These are phyloP conservation scores for Incurvaria masculella DNA, from an alignment of 2,888 invertebrate genomes.

Conservation along the genomic window DNA sequence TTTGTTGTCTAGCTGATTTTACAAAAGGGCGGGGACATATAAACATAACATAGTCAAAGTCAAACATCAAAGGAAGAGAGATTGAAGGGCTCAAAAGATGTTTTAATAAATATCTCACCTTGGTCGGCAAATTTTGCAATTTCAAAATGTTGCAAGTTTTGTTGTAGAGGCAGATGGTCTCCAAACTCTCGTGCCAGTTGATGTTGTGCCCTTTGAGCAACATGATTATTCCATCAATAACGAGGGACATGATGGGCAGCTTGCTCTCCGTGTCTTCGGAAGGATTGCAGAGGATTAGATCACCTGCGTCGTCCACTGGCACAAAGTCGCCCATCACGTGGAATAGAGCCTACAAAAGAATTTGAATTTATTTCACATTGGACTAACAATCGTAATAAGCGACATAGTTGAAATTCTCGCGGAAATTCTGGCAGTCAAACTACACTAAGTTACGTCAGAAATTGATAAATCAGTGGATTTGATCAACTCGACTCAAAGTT, in stretches of 20 bases:
- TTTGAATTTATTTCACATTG: too few species aligned
- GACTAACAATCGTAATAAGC: too few species aligned
- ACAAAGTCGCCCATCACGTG: conserved; percentile 23
- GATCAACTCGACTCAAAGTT: too few species aligned
- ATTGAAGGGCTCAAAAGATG: conserved; percentile 3
- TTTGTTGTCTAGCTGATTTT: background rate
- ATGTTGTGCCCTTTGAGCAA: conserved; percentile 24
- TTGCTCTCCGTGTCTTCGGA: conserved; percentile 19
- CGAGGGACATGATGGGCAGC: conserved; percentile 18
- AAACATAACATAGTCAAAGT: conserved; percentile 9
- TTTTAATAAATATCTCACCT: conserved; percentile 18
- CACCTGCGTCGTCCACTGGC: conserved; percentile 19
- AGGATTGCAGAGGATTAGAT: conserved; percentile 18
- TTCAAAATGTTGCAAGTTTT: conserved; percentile 23
- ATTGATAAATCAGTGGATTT: too few species aligned
- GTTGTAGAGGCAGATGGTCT: conserved; percentile 24
- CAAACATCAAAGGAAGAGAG: conserved; percentile 7
- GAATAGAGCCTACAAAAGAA: conserved; percentile 21
- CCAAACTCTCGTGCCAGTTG: conserved; percentile 26
- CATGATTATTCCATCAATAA: conserved; percentile 21
- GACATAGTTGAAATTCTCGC: too few species aligned
- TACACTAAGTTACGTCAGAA: too few species aligned
- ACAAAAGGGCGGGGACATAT: background rate
- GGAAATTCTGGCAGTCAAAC: too few species aligned
- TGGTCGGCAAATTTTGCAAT: conserved; percentile 19